These are phyloP conservation scores for Megalops cyprinoides DNA, from an alignment of 2,797 vertebrate genomes.

Conservation along the genomic window DNA sequence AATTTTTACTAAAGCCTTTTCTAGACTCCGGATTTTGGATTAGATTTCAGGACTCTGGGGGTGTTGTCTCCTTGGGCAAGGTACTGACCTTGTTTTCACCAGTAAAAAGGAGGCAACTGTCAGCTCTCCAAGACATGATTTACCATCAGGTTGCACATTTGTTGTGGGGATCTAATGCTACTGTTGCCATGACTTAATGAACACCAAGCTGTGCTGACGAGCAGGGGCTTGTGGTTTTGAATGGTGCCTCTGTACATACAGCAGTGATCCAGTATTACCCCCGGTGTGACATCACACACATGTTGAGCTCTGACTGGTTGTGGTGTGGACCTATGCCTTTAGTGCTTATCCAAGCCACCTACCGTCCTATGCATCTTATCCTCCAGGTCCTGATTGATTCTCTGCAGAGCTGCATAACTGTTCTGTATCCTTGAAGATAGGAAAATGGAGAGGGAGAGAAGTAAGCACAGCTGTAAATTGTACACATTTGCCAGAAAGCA, in stretches of 20 bases:
- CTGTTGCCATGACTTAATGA: background rate
- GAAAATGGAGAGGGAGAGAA: background rate
- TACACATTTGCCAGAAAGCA: background rate
- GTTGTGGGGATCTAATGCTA: background rate
- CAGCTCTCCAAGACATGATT: background rate
- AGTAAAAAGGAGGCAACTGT: conserved; percentile 11
- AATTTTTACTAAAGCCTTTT: too few species aligned
- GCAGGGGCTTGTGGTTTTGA: background rate
- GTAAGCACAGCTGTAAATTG: conserved; percentile 16
- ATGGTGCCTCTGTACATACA: background rate
- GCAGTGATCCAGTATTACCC: background rate
- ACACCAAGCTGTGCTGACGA: conserved; percentile 19
- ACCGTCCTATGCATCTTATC: conserved; percentile 93
- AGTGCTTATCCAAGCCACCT: conserved; percentile 54
- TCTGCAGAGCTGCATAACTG: conserved; percentile 91
- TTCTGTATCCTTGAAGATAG: conserved; percentile 86
- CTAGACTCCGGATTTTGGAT: too few species aligned
- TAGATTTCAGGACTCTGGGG: background rate
- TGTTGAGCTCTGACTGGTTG: background rate
- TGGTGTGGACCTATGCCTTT: background rate
- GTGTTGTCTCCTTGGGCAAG: background rate
- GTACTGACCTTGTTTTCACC: too few species aligned
- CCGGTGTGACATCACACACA: background rate
- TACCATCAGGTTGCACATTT: background rate
- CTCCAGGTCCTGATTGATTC: conserved; percentile 96